Base-by-base conservation (phyloP, 2,113 vertebrate genomes). In the Corythornis madagascariensis region DNA sequence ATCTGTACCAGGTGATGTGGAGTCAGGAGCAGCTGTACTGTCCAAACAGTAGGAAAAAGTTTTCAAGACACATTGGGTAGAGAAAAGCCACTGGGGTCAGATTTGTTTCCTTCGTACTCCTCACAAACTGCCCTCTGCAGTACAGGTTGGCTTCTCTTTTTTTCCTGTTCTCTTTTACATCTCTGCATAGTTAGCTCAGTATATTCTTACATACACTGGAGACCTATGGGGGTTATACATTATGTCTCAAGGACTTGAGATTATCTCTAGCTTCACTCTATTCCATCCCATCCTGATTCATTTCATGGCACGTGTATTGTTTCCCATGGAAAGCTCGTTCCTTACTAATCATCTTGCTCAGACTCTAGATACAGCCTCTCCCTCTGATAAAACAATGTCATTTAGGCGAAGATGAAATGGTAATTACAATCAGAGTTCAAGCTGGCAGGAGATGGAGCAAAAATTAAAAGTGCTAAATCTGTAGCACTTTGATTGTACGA, bases 351-450 rank as follows among this genome's bases (percentile, higher is more conserved):
- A 74, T 59, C 72, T 59, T 0, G 3, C 60, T 87, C 70, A 92
- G 73, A 83, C 24, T 59, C 92, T 80, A 93, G 73, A 96, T 93
- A 80, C 35, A 84, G 71, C 72, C 11, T 74, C 93, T 95, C 95
- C 88, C 92, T 97, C 95, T 95, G 97, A 96, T 97, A 96, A 96
- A 97, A 97, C 94, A 97, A 94, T 97, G 96, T 96, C 90, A 95
- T 93, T 95, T 87, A 94, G 85, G 91, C 95, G 57, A 96, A 96
- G 94, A 97, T 94, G 95, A 97, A 96, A 96, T 93, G 92, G 88
- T 97, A 98, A 98, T 98, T 98, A 97, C 87, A 98, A 98, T 98
- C 97, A 98, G 96, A 96, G 97, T 97, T 98, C 96, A 97, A 97
- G 95, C 95, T 97, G 92, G 64, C 70, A 84, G 91, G 93, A 97